These are phyloP conservation scores for Pachyuromys duprasi DNA, from an alignment of 2,797 vertebrate genomes.

Conservation along the genomic window DNA sequence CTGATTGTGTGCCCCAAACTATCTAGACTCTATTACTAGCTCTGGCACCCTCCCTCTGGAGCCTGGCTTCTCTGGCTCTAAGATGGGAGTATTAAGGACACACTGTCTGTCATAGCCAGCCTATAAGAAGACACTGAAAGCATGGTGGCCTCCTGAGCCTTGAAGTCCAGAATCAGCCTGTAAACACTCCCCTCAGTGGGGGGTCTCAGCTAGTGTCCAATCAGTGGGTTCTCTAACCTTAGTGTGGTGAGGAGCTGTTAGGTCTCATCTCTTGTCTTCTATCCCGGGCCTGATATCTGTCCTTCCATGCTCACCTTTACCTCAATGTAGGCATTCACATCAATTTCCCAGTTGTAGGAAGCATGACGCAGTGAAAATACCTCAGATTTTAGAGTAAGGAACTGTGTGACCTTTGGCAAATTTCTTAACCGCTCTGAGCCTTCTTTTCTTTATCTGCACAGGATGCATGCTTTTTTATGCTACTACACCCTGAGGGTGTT, in stretches of 20 bases:
- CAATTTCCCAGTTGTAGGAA: not conserved
- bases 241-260: not conserved
- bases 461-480: not conserved
- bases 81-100: not conserved
- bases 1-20: not conserved
- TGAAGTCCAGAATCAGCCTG: not conserved
- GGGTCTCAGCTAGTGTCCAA: not conserved
- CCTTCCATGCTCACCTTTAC: not conserved
- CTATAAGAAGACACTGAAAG: accelerated
- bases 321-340: not conserved
- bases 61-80: not conserved
- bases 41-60: not conserved
- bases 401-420: not conserved
- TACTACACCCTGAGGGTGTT: accelerated
- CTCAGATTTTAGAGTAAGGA: not conserved
- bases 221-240: not conserved
- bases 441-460: not conserved
- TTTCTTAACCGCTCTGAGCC: slow-evolving; percentile 22
- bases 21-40: not conserved
- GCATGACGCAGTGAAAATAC: not conserved
- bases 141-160: not conserved
- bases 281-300: not conserved
- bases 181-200: not conserved
- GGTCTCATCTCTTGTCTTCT: not conserved
- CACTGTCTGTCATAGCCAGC: not conserved